These are phyloP conservation scores for Bucco capensis DNA, from an alignment of 2,113 vertebrate species.

Conservation along the genomic window DNA sequence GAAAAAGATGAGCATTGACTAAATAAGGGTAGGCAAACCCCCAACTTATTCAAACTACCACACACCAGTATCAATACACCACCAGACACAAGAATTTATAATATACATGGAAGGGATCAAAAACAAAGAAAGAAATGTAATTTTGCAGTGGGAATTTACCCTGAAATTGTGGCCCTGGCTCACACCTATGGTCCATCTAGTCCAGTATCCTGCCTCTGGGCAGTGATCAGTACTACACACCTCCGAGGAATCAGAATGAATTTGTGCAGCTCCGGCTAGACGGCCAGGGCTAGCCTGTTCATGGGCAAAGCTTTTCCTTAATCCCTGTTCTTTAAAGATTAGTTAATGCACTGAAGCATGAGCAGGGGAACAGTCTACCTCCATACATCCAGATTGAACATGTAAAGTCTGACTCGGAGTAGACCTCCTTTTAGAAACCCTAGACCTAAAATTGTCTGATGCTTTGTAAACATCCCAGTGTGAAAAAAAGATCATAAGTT, in stretches of 20 bases:
- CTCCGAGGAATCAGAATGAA: neutral
- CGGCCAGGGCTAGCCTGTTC: neutral
- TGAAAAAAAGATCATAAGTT: neutral
- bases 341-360: conserved; percentile 27
- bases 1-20: neutral
- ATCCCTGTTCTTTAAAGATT: conserved; percentile 41
- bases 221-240: neutral
- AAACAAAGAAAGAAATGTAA: neutral
- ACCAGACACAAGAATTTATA: neutral
- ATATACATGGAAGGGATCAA: neutral
- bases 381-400: neutral
- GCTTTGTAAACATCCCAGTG: neutral
- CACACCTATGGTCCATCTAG: neutral
- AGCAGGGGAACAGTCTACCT: neutral
- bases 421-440: neutral
- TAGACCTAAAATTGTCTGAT: neutral
- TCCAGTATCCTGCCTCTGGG: neutral
- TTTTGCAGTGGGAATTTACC: neutral
- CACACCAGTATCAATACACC: neutral
- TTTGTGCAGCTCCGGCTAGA: neutral
- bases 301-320: conserved; percentile 9
- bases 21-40: neutral
- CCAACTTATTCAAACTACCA: neutral
- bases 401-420: neutral
- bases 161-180: neutral